phyloP scores from a whole-genome alignment of 2,888 invertebrate genomes.

The Argyresthia albistria region DNA sequence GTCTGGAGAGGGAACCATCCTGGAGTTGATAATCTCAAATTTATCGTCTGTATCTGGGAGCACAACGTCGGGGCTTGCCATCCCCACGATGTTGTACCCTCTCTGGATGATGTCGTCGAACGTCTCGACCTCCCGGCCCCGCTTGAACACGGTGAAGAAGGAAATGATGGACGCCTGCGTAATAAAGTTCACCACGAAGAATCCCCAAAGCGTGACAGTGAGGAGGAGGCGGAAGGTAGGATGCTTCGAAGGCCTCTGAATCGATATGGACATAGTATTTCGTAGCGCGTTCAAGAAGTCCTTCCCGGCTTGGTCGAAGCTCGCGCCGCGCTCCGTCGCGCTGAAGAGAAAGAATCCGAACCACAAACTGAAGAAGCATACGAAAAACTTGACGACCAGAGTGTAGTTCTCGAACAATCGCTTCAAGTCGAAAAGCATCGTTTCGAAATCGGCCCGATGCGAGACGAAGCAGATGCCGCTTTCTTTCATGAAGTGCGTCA shows the following conservation, averaged over 20 bases:
- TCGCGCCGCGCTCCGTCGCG: slow-evolving; percentile 25
- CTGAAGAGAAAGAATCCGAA: slow-evolving; percentile 37
- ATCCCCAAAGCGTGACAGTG: slow-evolving; percentile 46
- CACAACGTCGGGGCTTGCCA: slow-evolving; percentile 53
- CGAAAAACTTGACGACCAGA: slow-evolving; percentile 21
- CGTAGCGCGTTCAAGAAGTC: slow-evolving; percentile 47
- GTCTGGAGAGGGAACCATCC: slow-evolving; percentile 30
- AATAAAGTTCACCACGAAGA: slow-evolving; percentile 51
- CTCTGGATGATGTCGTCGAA: slow-evolving; percentile 53
- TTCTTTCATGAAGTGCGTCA: slow-evolving; percentile 37
- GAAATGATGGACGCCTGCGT: slow-evolving; percentile 57
- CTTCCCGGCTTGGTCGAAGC: slow-evolving; percentile 44
- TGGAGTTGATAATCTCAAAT: slow-evolving; percentile 40
- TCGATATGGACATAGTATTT: slow-evolving; percentile 34
- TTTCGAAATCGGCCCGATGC: slow-evolving; percentile 46
- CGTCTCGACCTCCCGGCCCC: slow-evolving; percentile 53
- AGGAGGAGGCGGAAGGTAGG: slow-evolving; percentile 43
- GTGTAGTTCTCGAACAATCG: slow-evolving; percentile 23
- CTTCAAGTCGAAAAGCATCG: slow-evolving; percentile 36
- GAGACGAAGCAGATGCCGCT: slow-evolving; percentile 54
- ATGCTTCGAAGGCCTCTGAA: slow-evolving; percentile 37
- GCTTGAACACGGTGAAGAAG: slow-evolving; percentile 48
- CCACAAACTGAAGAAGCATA: slow-evolving; percentile 47
- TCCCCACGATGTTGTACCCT: slow-evolving; percentile 48
- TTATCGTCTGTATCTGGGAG: slow-evolving; percentile 47